Evolutionary conservation across 2,888 invertebrate species (phyloP).

Genomic region (Artemia sinica): DNA sequence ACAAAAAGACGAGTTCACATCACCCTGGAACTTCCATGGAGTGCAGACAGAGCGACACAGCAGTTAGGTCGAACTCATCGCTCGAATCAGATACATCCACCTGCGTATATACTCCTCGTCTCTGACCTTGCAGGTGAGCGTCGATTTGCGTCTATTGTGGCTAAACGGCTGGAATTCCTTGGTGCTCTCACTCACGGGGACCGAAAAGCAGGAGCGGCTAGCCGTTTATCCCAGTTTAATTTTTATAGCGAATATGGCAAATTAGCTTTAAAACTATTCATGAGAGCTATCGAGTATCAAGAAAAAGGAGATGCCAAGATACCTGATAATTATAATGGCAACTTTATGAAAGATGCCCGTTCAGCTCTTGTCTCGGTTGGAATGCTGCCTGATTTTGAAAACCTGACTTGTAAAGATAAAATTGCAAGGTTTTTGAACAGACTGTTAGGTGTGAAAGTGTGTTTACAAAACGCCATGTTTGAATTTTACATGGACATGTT

Average conservation of each 20-base stretch:
- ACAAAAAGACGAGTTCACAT: conserved; percentile 90
- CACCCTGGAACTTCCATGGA: conserved; percentile 95
- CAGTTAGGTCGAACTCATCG: conserved; percentile 90
- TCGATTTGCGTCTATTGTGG: conserved; percentile 88
- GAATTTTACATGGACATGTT: conserved; percentile 94
- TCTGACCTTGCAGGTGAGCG: conserved; percentile 95
- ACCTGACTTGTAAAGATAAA: conserved; percentile 78
- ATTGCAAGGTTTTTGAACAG: conserved; percentile 97
- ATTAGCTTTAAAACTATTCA: conserved; percentile 77
- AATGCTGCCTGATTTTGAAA: conserved; percentile 62
- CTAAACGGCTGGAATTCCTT: conserved; percentile 81
- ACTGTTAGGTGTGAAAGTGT: conserved; percentile 88
- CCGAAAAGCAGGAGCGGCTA: conserved; percentile 84
- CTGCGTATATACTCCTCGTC: conserved; percentile 96
- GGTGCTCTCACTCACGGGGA: conserved; percentile 98
- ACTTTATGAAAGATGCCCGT: conserved; percentile 89
- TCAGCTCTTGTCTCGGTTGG: conserved; percentile 90
- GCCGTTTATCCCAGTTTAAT: conserved; percentile 94
- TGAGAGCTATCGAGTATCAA: conserved; percentile 85
- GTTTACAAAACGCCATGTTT: conserved; percentile 87
- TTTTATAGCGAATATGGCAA: conserved; percentile 98
- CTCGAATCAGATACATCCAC: conserved; percentile 94
- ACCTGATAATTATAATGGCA: conserved; percentile 75
- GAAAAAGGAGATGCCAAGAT: conserved; percentile 58
- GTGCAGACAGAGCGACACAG: conserved; percentile 94